Conservation (phyloP, 2,888 invertebrate genomes). For the Ophion obscuratus region DNA sequence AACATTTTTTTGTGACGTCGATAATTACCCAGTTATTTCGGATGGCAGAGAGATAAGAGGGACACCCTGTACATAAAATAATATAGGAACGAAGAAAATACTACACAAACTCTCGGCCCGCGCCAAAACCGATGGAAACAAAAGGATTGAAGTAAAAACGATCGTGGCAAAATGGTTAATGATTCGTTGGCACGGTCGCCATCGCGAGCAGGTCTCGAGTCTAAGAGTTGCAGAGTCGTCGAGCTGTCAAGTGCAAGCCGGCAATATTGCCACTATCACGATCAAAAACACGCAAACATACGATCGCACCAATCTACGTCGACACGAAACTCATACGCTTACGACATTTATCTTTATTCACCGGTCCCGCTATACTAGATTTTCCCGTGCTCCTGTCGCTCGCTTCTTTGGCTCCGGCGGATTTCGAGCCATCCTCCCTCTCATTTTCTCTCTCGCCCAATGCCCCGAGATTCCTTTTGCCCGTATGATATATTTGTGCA, state of each 20-base stretch:
- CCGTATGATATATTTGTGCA: too few species aligned
- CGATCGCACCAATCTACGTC: neutral
- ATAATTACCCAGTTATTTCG: too few species aligned
- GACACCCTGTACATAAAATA: too few species aligned
- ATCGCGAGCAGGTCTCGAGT: conserved; percentile 11
- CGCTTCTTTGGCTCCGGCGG: neutral
- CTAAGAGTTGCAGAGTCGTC: conserved; percentile 34
- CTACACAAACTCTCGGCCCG: neutral
- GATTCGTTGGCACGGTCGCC: neutral
- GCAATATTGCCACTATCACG: conserved; percentile 1
- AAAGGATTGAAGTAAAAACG: conserved; percentile 2
- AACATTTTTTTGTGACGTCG: too few species aligned
- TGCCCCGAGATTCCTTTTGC: neutral
- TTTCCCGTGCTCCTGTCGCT: conserved; percentile 1
- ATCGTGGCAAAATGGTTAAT: conserved; percentile 16
- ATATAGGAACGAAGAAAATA: too few species aligned
- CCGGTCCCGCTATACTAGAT: neutral
- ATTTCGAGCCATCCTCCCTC: neutral
- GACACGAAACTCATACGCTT: conserved; percentile 5
- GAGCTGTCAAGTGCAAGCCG: conserved; percentile 62
- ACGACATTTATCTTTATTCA: conserved; percentile 20
- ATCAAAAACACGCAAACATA: conserved; percentile 22
- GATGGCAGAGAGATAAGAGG: too few species aligned
- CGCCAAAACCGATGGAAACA: neutral
- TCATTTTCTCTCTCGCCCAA: neutral